These are phyloP conservation scores for Anser cygnoides DNA, from an alignment of 2,113 vertebrate genomes.

Conservation along the genomic window DNA sequence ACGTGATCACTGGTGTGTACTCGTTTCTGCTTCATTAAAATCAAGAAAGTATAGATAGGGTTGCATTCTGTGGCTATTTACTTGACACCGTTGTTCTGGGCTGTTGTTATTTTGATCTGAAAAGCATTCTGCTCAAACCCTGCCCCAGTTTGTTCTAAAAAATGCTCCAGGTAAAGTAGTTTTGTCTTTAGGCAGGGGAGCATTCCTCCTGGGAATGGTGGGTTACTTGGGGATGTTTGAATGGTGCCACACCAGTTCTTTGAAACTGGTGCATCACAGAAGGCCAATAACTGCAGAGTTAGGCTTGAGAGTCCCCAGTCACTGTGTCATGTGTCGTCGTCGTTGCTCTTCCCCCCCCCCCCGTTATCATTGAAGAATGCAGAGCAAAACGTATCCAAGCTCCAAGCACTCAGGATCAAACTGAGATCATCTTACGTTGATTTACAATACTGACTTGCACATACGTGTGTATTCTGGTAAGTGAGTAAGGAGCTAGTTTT, in stretches of 20 bases:
- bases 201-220: background rate
- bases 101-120: background rate
- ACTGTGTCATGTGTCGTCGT: background rate
- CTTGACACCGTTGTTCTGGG: background rate
- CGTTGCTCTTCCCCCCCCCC: too few relatives aligned
- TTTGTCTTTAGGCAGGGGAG: background rate
- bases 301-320: too few relatives aligned
- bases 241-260: background rate
- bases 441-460: background rate
- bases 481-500: background rate
- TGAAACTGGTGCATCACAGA: rapidly evolving
- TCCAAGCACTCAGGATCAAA: background rate
- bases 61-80: background rate
- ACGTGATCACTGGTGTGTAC: background rate
- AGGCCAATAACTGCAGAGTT: rapidly evolving
- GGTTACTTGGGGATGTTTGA: background rate
- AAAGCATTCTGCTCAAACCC: background rate
- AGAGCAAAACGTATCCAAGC: background rate
- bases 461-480: background rate
- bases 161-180: background rate
- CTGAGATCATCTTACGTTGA: background rate
- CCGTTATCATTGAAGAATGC: background rate
- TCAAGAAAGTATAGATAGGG: background rate
- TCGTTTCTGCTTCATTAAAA: background rate
- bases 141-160: background rate